Evolutionary conservation across 2,113 vertebrate genomes (phyloP).

Genomic region (Rutilus rutilus): DNA sequence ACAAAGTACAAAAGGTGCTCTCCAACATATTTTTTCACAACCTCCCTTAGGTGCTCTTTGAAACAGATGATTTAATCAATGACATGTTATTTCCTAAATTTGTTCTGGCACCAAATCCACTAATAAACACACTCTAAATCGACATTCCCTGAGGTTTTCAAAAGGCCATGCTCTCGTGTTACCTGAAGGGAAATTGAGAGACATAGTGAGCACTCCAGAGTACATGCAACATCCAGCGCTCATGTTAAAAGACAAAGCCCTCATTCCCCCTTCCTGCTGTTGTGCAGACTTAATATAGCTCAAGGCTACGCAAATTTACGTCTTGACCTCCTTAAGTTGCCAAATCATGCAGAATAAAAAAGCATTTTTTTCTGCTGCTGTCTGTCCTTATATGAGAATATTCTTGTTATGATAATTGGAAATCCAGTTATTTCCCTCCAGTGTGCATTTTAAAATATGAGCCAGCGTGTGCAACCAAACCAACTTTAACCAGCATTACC

Average conservation of each 20-base stretch:
- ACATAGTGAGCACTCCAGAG: constrained; percentile 39
- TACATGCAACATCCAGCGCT: constrained; percentile 47
- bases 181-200: constrained; percentile 74
- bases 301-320: constrained; percentile 63
- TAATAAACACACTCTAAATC: constrained; percentile 60
- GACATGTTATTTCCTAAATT: constrained; percentile 78
- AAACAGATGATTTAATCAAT: constrained; percentile 74
- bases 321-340: constrained; percentile 65
- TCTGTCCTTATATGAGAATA: constrained; percentile 67
- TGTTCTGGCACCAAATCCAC: constrained; percentile 75
- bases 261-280: constrained; percentile 17
- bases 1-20: not conserved
- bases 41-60: constrained; percentile 71
- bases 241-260: constrained; percentile 62
- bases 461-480: constrained; percentile 70
- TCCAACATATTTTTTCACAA: constrained; percentile 59
- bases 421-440: constrained; percentile 54
- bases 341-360: constrained; percentile 73
- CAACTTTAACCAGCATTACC: constrained; percentile 82
- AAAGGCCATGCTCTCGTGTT: constrained; percentile 62
- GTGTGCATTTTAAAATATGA: constrained; percentile 63
- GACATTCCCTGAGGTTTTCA: constrained; percentile 66
- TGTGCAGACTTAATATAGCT: constrained; percentile 63
- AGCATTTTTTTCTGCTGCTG: constrained; percentile 62
- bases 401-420: constrained; percentile 81